Percentiles rank a stretch among this genome's conserved stretches.
phyloP scores from a whole-genome alignment of 2,888 invertebrate genomes.

The Cyrtodaria siliqua region DNA sequence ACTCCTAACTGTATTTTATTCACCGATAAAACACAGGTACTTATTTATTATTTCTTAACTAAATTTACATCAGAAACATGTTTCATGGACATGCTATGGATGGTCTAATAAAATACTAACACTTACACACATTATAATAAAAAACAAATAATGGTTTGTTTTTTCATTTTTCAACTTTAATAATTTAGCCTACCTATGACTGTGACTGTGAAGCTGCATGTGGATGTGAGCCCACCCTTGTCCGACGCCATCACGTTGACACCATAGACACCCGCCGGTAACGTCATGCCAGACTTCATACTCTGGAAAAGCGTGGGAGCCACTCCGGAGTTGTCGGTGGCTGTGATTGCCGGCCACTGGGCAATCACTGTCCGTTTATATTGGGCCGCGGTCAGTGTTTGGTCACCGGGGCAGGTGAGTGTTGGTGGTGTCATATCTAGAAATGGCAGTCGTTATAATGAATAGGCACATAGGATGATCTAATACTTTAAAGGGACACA shows the following conservation, averaged over 20 bases:
- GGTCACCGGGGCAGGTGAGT: slow-evolving; percentile 64
- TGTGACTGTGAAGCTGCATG: slow-evolving; percentile 69
- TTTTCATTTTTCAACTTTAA: too few species aligned
- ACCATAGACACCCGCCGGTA: slow-evolving; percentile 66
- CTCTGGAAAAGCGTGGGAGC: slow-evolving; percentile 63
- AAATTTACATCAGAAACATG: too few species aligned
- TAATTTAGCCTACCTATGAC: slow-evolving; percentile 70
- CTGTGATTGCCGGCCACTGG: slow-evolving; percentile 63
- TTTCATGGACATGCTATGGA: too few species aligned
- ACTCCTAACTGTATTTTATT: too few species aligned
- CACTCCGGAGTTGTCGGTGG: slow-evolving; percentile 71
- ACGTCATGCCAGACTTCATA: slow-evolving; percentile 65
- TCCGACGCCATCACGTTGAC: slow-evolving; percentile 72
- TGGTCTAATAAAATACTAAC: too few species aligned
- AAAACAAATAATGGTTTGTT: too few species aligned
- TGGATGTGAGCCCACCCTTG: slow-evolving; percentile 45
- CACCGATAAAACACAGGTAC: too few species aligned
- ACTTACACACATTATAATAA: too few species aligned
- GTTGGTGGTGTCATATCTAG: slow-evolving; percentile 68
- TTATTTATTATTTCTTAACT: too few species aligned
- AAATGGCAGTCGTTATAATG: slow-evolving; percentile 3
- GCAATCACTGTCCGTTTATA: slow-evolving; percentile 65
- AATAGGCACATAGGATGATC: too few species aligned
- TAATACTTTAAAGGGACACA: too few species aligned
- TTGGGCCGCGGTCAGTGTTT: slow-evolving; percentile 49